Conservation (phyloP, 1,140 invertebrate species). For the Antheraea mylitta region DNA sequence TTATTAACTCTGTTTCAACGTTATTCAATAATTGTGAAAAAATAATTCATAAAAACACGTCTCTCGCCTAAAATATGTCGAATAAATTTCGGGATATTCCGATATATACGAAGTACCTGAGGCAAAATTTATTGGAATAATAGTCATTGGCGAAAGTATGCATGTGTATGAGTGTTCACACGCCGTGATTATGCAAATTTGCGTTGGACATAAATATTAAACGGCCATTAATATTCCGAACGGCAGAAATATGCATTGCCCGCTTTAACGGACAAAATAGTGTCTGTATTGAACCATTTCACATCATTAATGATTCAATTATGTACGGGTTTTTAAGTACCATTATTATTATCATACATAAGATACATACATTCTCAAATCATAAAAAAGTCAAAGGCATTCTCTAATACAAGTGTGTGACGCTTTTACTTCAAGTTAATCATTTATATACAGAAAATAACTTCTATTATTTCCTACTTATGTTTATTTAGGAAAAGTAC, state of each 20-base stretch:
- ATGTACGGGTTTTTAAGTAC: slow-evolving; percentile 12
- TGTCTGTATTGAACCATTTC: slow-evolving; percentile 32
- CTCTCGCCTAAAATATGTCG: not conserved
- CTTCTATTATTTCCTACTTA: too few relatives aligned
- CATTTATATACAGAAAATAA: too few relatives aligned
- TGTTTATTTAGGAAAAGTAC: too few relatives aligned
- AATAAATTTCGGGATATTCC: not conserved
- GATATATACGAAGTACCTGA: slow-evolving; percentile 25
- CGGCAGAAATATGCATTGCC: slow-evolving; percentile 70
- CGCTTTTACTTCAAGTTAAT: too few relatives aligned
- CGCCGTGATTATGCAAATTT: slow-evolving; percentile 75
- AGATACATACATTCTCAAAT: too few relatives aligned
- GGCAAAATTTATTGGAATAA: slow-evolving; percentile 64
- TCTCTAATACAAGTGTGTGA: too few relatives aligned
- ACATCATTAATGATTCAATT: slow-evolving; percentile 48
- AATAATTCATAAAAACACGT: not conserved
- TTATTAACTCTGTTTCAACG: too few relatives aligned
- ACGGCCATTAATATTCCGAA: slow-evolving; percentile 75
- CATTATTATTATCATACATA: too few relatives aligned
- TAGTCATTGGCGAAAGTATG: slow-evolving; percentile 53
- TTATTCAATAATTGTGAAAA: not conserved
- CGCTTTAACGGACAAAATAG: slow-evolving; percentile 63
- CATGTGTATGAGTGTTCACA: slow-evolving; percentile 51
- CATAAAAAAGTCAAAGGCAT: too few relatives aligned
- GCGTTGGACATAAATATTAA: slow-evolving; percentile 74